Conservation (phyloP, 2,113 vertebrate genomes). For the Henicopernis longicauda region DNA sequence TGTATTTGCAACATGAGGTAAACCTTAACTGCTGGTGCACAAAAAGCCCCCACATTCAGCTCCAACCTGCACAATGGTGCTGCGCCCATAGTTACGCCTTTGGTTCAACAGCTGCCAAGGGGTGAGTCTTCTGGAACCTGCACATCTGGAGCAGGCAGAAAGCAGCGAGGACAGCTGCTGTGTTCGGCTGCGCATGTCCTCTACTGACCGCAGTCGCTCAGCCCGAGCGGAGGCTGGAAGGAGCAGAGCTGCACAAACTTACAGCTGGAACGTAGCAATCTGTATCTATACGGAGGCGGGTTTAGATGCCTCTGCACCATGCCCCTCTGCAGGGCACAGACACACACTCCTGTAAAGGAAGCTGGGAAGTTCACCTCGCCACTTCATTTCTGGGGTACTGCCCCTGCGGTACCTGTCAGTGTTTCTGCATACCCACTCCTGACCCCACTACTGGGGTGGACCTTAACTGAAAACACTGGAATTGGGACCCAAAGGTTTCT, state of each 20-base stretch:
- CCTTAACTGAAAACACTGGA: neutral
- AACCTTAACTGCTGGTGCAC: neutral
- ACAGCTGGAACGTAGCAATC: rapidly evolving
- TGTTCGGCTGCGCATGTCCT: neutral
- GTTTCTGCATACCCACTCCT: neutral
- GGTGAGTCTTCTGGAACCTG: neutral
- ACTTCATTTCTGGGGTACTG: neutral
- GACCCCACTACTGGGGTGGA: neutral
- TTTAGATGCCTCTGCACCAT: neutral
- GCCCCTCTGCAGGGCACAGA: neutral
- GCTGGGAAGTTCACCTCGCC: rapidly evolving
- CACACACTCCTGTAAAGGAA: neutral
- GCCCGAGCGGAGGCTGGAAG: neutral
- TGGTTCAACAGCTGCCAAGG: neutral
- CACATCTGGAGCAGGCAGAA: neutral
- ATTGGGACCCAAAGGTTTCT: neutral
- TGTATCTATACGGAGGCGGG: rapidly evolving
- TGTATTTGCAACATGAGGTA: neutral
- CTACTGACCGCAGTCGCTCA: rapidly evolving
- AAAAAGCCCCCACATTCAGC: neutral
- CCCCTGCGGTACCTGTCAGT: neutral
- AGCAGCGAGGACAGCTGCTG: neutral
- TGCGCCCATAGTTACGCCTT: neutral
- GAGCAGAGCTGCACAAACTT: neutral
- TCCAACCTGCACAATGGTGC: neutral